Evolutionary conservation across 2,113 vertebrate genomes (phyloP).

Genomic region (Cynopterus brachyotis): DNA sequence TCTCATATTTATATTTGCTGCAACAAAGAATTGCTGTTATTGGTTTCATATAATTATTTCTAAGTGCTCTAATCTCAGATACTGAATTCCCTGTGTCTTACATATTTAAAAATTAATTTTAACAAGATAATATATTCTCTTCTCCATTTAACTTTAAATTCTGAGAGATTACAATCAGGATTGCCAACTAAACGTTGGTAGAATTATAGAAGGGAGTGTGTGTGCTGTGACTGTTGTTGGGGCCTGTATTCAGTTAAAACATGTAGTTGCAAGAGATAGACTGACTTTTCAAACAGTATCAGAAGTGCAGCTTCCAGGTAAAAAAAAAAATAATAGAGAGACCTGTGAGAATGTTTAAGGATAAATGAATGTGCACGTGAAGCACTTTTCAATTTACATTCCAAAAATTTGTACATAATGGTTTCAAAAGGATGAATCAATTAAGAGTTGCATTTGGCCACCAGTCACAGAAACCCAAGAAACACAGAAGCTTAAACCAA

Average conservation of each 20-base stretch:
- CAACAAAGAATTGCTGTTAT: background rate
- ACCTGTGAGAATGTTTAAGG: background rate
- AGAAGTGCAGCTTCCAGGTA: background rate
- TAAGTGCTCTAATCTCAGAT: background rate
- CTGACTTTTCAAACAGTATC: background rate
- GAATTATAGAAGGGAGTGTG: background rate
- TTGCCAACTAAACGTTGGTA: background rate
- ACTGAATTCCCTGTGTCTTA: background rate
- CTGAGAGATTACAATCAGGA: background rate
- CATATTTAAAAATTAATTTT: conserved; percentile 11
- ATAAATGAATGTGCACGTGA: background rate
- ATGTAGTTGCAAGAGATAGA: background rate
- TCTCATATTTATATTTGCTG: background rate
- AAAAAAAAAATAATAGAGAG: background rate
- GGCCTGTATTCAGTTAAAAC: background rate
- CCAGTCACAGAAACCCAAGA: background rate
- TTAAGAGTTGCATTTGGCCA: background rate
- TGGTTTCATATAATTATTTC: background rate
- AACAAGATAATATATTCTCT: background rate
- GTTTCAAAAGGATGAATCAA: background rate
- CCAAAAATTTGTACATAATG: background rate
- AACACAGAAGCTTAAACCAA: background rate
- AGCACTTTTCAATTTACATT: background rate
- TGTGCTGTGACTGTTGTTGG: background rate
- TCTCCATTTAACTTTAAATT: background rate